phyloP scores from a whole-genome alignment of 2,888 invertebrate species.

The Parnassius glacialis region DNA sequence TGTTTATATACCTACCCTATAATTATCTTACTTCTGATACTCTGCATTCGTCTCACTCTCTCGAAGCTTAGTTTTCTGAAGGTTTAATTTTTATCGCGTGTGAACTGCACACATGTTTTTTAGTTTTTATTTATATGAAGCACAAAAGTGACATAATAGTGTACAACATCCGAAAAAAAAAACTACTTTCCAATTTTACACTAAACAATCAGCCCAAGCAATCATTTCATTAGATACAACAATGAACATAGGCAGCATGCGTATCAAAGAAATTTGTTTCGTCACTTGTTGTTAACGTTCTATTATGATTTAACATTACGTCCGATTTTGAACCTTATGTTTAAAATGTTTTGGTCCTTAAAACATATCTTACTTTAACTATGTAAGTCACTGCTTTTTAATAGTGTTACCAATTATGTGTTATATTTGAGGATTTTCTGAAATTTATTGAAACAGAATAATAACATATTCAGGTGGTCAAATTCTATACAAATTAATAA shows the following conservation, averaged over 20 bases:
- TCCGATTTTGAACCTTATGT: constrained; percentile 18
- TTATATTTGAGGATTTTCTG: not conserved
- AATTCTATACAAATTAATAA: too few species aligned
- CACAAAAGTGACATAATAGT: too few species aligned
- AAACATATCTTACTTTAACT: not conserved
- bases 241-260: constrained; percentile 39
- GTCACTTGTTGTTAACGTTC: constrained; percentile 20
- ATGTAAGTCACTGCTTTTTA: not conserved
- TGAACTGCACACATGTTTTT: too few species aligned
- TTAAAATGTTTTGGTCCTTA: constrained; percentile 2
- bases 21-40: too few species aligned
- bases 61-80: too few species aligned
- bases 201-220: not conserved
- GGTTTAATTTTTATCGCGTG: too few species aligned
- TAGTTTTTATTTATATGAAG: too few species aligned
- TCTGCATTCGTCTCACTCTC: too few species aligned
- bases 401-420: constrained; percentile 3
- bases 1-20: too few species aligned
- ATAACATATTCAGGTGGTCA: too few species aligned
- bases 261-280: constrained; percentile 53
- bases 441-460: too few species aligned
- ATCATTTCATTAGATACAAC: constrained; percentile 18
- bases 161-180: not conserved
- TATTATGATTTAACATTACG: constrained; percentile 1
- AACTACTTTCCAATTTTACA: not conserved